Evolutionary conservation across 2,797 vertebrate species (phyloP).

Genomic region (Halcyon leucocephala): DNA sequence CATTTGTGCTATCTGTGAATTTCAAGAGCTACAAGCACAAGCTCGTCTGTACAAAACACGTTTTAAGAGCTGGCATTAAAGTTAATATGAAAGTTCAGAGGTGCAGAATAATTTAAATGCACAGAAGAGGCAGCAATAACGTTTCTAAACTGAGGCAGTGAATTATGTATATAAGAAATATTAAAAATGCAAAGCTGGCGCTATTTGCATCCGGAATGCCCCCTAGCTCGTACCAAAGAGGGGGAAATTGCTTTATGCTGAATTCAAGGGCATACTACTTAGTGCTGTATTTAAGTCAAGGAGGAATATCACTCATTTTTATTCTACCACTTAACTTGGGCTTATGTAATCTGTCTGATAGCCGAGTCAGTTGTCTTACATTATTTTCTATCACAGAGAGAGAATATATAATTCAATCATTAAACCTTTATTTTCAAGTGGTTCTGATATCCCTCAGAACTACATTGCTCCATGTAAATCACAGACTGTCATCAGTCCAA

Average conservation of each 20-base stretch:
- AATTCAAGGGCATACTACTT: conserved; percentile 82
- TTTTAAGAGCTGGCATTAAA: conserved; percentile 76
- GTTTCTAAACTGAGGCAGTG: conserved; percentile 77
- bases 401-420: conserved; percentile 79
- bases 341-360: conserved; percentile 83
- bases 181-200: conserved; percentile 85
- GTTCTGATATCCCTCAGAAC: conserved; percentile 50
- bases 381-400: conserved; percentile 78
- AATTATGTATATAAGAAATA: conserved; percentile 83
- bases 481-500: conserved; percentile 19
- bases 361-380: conserved; percentile 76
- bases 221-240: conserved; percentile 78
- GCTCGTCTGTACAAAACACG: conserved; percentile 3
- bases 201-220: conserved; percentile 84
- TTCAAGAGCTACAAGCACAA: conserved; percentile 11
- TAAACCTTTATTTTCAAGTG: conserved; percentile 76
- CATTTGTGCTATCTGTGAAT: conserved; percentile 24
- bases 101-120: conserved; percentile 82
- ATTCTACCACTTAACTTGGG: conserved; percentile 82
- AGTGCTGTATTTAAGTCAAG: conserved; percentile 81
- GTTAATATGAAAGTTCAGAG: conserved; percentile 81
- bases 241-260: conserved; percentile 82
- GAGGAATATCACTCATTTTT: conserved; percentile 84
- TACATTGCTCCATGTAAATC: conserved; percentile 63
- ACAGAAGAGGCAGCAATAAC: conserved; percentile 79